Conservation (phyloP, 2,888 invertebrate species). For the Cryptocheilus praepositus region DNA sequence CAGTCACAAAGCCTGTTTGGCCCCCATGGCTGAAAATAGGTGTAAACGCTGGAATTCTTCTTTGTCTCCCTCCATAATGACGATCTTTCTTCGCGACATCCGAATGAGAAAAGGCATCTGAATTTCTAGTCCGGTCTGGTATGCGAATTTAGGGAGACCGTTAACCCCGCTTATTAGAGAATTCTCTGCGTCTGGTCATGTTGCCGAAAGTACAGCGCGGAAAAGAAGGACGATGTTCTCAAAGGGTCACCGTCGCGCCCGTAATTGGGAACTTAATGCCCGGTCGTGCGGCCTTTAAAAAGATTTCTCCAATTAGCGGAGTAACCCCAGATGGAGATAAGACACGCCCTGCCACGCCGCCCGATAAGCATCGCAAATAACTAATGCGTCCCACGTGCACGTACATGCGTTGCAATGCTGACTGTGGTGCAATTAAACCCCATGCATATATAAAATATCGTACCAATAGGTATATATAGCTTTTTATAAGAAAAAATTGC, state of each 20-base stretch:
- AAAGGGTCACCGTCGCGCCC: slow-evolving; percentile 9
- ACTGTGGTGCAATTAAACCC: no score
- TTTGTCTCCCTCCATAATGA: no score
- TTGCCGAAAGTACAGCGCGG: slow-evolving; percentile 26
- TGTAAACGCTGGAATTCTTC: no score
- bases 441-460: no score
- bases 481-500: no score
- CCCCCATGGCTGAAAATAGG: no score
- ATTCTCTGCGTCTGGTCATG: neutral
- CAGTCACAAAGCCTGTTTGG: no score
- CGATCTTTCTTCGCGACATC: no score
- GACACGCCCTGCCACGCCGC: slow-evolving; percentile 58
- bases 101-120: no score
- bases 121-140: no score
- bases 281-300: slow-evolving; percentile 54
- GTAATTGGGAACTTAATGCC: slow-evolving; percentile 64
- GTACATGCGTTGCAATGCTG: neutral
- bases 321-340: slow-evolving; percentile 63
- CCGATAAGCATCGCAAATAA: slow-evolving; percentile 63
- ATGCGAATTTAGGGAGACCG: no score
- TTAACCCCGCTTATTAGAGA: neutral
- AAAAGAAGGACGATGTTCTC: slow-evolving; percentile 20
- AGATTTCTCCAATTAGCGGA: slow-evolving; percentile 69
- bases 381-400: slow-evolving; percentile 44
- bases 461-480: no score